Evolutionary conservation across 2,888 invertebrate genomes (phyloP).

Genomic region (Tryphoninae sp.): DNA sequence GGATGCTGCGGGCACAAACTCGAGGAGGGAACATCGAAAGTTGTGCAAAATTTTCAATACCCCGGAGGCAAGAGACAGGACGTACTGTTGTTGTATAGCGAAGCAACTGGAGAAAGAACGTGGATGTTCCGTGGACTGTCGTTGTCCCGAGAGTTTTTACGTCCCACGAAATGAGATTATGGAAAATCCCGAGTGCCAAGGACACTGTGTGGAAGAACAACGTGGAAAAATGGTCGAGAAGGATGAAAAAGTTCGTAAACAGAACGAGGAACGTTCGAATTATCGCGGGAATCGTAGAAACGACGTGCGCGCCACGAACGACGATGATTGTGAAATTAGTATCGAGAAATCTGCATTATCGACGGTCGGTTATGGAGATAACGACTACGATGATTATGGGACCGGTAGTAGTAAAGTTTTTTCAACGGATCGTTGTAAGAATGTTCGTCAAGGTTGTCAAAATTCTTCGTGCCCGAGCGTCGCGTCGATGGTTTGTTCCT

Average conservation of each 20-base stretch:
- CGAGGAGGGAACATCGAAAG: slow-evolving; percentile 37
- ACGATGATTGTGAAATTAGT: neutral
- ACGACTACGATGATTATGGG: slow-evolving; percentile 26
- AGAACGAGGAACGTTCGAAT: neutral
- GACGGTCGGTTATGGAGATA: slow-evolving; percentile 47
- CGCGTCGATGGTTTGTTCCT: slow-evolving; percentile 35
- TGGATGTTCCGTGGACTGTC: slow-evolving; percentile 50
- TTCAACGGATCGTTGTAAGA: neutral
- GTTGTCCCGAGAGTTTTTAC: slow-evolving; percentile 60
- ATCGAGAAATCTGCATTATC: slow-evolving; percentile 18
- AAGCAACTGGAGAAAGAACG: slow-evolving; percentile 46
- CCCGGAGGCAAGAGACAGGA: slow-evolving; percentile 46
- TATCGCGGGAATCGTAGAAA: neutral
- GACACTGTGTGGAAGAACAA: neutral
- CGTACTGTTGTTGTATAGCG: slow-evolving; percentile 51
- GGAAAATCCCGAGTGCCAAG: slow-evolving; percentile 29
- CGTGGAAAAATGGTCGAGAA: neutral
- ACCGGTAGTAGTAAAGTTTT: neutral
- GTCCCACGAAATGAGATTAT: neutral
- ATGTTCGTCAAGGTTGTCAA: neutral
- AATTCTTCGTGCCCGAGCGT: slow-evolving; percentile 25
- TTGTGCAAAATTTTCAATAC: slow-evolving; percentile 55
- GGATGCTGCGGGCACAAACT: slow-evolving; percentile 14
- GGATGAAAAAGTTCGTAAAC: neutral
- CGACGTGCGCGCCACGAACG: slow-evolving; percentile 11